Evolutionary conservation across 2,888 invertebrate species (phyloP).

Genomic region (Temnothorax unifasciatus): DNA sequence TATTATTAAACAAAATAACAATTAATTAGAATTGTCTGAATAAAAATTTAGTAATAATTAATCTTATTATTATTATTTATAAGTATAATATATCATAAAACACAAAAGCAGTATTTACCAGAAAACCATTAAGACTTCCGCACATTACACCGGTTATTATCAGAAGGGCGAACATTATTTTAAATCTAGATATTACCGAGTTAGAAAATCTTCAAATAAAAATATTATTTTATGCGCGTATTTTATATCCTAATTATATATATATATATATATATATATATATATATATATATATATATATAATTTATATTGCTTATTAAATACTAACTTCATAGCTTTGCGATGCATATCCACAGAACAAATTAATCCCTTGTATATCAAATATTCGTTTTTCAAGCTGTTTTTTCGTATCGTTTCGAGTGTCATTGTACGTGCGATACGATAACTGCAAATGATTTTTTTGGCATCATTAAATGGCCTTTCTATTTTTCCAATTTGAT

Average conservation of each 20-base stretch:
- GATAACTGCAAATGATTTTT: conserved; percentile 1
- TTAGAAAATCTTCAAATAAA: neutral
- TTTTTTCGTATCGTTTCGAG: neutral
- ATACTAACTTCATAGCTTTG: conserved; percentile 15
- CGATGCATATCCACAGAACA: conserved; percentile 33
- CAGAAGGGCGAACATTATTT: neutral
- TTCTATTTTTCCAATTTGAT: neutral
- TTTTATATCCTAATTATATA: neutral
- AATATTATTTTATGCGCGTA: neutral
- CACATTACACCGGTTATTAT: neutral
- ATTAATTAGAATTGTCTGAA: neutral
- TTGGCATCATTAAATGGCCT: neutral
- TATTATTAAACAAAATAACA: neutral
- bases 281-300: neutral
- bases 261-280: neutral
- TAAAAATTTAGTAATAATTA: neutral
- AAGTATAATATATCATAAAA: neutral
- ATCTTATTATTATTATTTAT: neutral
- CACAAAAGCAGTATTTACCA: neutral
- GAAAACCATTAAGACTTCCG: neutral
- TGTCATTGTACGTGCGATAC: neutral
- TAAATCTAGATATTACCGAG: neutral
- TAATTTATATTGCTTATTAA: neutral
- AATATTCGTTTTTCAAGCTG: neutral
- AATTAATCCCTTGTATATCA: conserved; percentile 2